These are phyloP conservation scores for Anniella stebbinsi DNA, from an alignment of 2,797 vertebrate species.

Conservation along the genomic window DNA sequence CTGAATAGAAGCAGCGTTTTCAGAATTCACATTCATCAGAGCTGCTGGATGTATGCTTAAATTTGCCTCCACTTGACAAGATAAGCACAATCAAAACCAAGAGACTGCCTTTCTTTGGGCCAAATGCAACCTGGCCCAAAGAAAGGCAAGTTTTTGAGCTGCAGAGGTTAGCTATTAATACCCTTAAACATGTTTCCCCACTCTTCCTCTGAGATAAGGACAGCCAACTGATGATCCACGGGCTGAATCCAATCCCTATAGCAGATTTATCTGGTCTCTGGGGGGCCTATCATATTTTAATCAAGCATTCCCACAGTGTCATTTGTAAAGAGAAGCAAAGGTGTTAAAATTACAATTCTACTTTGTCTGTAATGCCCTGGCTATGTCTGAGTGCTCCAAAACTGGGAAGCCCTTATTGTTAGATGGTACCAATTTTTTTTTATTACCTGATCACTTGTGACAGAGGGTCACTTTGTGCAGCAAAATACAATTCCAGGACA, in stretches of 20 bases:
- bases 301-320: background rate
- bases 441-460: background rate
- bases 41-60: background rate
- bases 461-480: background rate
- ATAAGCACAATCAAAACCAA: background rate
- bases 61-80: background rate
- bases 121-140: background rate
- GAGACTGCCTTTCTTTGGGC: background rate
- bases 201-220: background rate
- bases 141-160: background rate
- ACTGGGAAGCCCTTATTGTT: background rate
- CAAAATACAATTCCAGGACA: background rate
- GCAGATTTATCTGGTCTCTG: background rate
- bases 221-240: background rate
- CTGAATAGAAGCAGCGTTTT: background rate
- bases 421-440: background rate
- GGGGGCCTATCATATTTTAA: background rate
- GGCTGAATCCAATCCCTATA: too few species aligned
- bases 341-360: background rate
- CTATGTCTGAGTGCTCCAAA: background rate
- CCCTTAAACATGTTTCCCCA: background rate
- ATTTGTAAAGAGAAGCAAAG: background rate
- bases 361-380: background rate
- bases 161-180: background rate
- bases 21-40: conserved; percentile 5